Evolutionary conservation across 2,113 vertebrate species (phyloP), one percentile per base, ranked within the genome.

Genomic region (Leptocoma aspasia): DNA sequence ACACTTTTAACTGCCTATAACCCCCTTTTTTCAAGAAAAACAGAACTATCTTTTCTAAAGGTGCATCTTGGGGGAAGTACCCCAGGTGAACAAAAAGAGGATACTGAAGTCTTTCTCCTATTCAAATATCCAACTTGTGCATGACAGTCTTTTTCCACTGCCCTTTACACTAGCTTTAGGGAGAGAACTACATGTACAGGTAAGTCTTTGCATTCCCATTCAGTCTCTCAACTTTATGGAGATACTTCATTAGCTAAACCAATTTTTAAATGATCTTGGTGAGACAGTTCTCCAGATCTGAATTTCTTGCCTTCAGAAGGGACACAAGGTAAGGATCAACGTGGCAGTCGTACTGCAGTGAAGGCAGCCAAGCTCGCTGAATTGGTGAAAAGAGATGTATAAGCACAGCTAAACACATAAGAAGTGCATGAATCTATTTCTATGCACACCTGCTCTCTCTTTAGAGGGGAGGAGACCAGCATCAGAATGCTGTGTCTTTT

Each of bases 291-390:
- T 86, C 19, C 5, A 12, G 26, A 21, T 69, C 37, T 90, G 39
- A 73, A 54, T 59, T 80, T 77, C 47, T 83, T 8, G 13, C 37
- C 11, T 20, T 18, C 14, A 52, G 59, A 88, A 90, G 37, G 28
- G 33, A 44, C 10, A 12, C 18, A 19, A 76, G 18, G 30, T 47
- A 54, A 0, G 1, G 66, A 87, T n/a, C 23, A 76, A 24, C 0
- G 1, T 4, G 1, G 37, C 73, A 19, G 12, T 45, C 0, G 0
- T 45, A 20, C 42, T 49, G 16, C 42, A 57, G 21, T 22, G 59
- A 69, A 1, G 5, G 70, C 52, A 93, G 35, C 39, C 5, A 7
- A 73, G 71, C 42, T 59, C 31, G 37, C 50, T 73, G 80, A 33
- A 31, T 7, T 31, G 35, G 19, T 59, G 26, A 54, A 39, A 37